A percentile compares a stretch with the other conserved stretches of the same genome.
Conservation (phyloP, 2,797 vertebrate genomes). For the Menidia menidia region DNA sequence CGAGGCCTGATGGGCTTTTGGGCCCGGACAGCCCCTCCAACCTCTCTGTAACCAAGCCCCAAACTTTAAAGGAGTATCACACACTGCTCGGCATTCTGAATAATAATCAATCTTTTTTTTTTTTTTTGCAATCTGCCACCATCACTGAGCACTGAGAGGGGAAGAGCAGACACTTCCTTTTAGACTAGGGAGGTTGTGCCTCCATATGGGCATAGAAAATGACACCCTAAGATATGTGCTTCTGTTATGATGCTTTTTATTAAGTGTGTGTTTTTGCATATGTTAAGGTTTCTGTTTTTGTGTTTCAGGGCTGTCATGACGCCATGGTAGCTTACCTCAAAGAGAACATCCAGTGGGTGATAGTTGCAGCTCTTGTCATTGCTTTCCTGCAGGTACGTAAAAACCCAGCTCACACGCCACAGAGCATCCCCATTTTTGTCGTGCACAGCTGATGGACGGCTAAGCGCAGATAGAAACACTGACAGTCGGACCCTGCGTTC, state of each 20-base stretch:
- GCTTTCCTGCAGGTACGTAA: constrained; percentile 89
- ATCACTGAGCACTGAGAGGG: neutral
- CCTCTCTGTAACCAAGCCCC: neutral
- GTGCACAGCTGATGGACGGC: neutral
- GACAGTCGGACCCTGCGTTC: neutral
- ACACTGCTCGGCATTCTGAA: too few relatives aligned
- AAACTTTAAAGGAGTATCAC: neutral
- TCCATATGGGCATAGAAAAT: too few relatives aligned
- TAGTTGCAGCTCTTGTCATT: constrained; percentile 86
- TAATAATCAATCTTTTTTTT: neutral
- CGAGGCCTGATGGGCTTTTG: neutral
- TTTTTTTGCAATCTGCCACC: neutral
- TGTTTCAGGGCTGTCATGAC: constrained; percentile 83
- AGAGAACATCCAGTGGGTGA: constrained; percentile 80
- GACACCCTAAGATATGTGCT: too few relatives aligned
- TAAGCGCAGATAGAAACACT: neutral
- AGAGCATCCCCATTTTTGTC: neutral
- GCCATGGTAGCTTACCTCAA: constrained; percentile 68
- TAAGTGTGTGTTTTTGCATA: too few relatives aligned
- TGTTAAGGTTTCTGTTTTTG: neutral
- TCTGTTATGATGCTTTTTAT: too few relatives aligned
- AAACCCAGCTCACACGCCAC: too few relatives aligned
- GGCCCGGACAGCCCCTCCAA: neutral
- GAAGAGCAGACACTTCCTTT: neutral
- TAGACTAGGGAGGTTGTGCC: neutral